Percentiles rank a stretch among this genome's conserved stretches.
Evolutionary conservation across 2,888 invertebrate species (phyloP).

Genomic region (Heliothis peltigera): DNA sequence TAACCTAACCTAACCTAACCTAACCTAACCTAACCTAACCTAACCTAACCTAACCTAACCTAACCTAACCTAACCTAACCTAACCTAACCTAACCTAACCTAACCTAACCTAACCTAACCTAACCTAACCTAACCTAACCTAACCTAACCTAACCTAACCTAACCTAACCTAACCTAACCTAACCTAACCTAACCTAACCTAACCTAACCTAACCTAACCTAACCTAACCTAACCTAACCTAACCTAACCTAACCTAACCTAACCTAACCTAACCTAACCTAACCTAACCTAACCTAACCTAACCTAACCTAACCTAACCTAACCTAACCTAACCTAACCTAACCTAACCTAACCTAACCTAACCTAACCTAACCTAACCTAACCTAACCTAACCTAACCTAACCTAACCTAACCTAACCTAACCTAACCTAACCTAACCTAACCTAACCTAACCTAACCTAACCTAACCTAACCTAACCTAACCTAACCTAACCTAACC

Average conservation of each 20-base stretch:
- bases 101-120: too few relatives aligned
- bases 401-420: slow-evolving; percentile 57
- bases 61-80: too few relatives aligned
- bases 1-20: slow-evolving; percentile 55
- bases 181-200: slow-evolving; percentile 54
- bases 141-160: too few relatives aligned
- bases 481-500: slow-evolving; percentile 47
- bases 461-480: slow-evolving; percentile 42
- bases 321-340: slow-evolving; percentile 58
- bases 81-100: too few relatives aligned
- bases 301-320: slow-evolving; percentile 40
- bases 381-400: slow-evolving; percentile 52
- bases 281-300: slow-evolving; percentile 55
- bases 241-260: slow-evolving; percentile 51
- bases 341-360: slow-evolving; percentile 54
- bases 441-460: slow-evolving; percentile 50
- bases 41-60: slow-evolving; percentile 61
- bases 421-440: slow-evolving; percentile 50
- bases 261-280: slow-evolving; percentile 57
- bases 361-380: slow-evolving; percentile 53
- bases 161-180: slow-evolving; percentile 60
- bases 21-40: slow-evolving; percentile 52
- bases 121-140: too few relatives aligned
- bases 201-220: slow-evolving; percentile 54
- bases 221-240: slow-evolving; percentile 61